These are phyloP conservation scores for Anarhynchus alexandrinus DNA, from an alignment of 2,113 vertebrate species.

Conservation along the genomic window DNA sequence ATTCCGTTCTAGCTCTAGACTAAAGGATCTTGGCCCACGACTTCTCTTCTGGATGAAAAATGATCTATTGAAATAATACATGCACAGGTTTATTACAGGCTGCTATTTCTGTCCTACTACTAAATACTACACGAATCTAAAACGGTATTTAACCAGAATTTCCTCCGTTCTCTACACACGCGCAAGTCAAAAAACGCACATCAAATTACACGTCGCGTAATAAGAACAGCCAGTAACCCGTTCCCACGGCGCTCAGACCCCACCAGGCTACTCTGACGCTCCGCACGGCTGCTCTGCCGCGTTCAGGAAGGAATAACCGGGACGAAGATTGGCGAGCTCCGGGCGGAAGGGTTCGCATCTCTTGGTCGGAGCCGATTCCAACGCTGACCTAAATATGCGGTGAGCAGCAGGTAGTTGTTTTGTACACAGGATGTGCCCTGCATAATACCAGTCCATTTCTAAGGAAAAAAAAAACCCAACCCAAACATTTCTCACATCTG, in stretches of 20 bases:
- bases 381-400: neutral
- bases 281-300: neutral
- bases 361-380: neutral
- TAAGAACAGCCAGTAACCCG: neutral
- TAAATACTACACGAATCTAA: neutral
- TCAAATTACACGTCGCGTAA: fast-evolving
- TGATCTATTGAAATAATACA: fast-evolving
- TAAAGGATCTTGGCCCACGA: neutral
- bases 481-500: neutral
- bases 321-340: neutral
- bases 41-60: neutral
- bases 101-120: neutral
- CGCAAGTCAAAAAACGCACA: fast-evolving
- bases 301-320: neutral
- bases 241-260: neutral
- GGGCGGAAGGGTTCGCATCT: neutral
- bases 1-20: neutral
- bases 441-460: neutral
- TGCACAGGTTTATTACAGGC: neutral
- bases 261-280: neutral
- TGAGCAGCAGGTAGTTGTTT: neutral
- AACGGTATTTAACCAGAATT: neutral
- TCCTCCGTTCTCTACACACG: neutral
- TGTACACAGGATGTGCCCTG: fast-evolving
- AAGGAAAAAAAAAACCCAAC: neutral